Evolutionary conservation across 1,140 invertebrate species (phyloP).

Genomic region (Calycopis cecrops): DNA sequence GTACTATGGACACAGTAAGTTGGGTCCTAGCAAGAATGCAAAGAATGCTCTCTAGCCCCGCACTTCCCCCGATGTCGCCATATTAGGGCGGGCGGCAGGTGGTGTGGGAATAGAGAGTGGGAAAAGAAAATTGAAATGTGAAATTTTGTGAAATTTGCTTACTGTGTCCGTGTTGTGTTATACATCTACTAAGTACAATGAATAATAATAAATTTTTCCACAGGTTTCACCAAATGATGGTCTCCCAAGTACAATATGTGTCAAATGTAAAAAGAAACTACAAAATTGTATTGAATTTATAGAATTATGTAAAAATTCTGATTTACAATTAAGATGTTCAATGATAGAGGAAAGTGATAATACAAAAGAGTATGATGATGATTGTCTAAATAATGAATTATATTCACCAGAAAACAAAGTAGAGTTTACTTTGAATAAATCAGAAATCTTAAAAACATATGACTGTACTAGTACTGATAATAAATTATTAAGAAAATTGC

Average conservation of each 20-base stretch:
- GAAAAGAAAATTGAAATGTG: too few species aligned
- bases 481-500: conserved; percentile 47
- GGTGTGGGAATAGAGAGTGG: too few species aligned
- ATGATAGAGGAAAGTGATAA: conserved; percentile 8
- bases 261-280: conserved; percentile 43
- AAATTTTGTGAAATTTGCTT: too few species aligned
- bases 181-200: too few species aligned
- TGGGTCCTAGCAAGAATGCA: too few species aligned
- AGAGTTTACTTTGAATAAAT: conserved; percentile 11
- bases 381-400: background rate
- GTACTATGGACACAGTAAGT: too few species aligned
- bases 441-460: conserved; percentile 19
- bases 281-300: conserved; percentile 57
- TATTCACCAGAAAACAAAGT: conserved; percentile 5
- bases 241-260: conserved; percentile 56
- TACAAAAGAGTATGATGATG: background rate
- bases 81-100: too few species aligned
- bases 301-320: conserved; percentile 53
- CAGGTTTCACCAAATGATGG: conserved; percentile 59
- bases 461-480: too few species aligned
- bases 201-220: conserved; percentile 23
- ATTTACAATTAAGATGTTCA: conserved; percentile 35
- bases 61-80: too few species aligned
- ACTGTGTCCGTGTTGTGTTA: too few species aligned
- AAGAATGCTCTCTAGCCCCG: too few species aligned